Percentiles rank a stretch among this genome's conserved stretches.
Evolutionary conservation across 2,888 invertebrate genomes (phyloP).

Genomic region (Quadriops clusia): DNA sequence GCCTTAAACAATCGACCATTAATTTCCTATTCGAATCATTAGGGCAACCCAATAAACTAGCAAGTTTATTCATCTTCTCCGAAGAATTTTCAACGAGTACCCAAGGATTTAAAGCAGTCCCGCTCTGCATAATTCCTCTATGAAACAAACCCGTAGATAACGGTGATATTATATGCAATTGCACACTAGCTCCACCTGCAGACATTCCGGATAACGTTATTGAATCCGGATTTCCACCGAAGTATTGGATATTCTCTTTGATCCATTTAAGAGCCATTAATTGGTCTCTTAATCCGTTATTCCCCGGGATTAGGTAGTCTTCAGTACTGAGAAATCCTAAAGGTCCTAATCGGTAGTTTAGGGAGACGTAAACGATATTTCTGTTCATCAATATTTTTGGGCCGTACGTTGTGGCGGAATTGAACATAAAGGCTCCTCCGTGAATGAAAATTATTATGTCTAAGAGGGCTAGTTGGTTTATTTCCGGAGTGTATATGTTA

Average conservation of each 20-base stretch:
- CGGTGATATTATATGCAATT: conserved; percentile 57
- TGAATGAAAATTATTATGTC: conserved; percentile 57
- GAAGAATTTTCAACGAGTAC: conserved; percentile 44
- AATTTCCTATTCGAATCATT: conserved; percentile 37
- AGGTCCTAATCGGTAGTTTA: conserved; percentile 62
- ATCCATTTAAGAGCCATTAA: conserved; percentile 58
- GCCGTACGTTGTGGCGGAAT: conserved; percentile 42
- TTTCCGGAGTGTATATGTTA: conserved; percentile 48
- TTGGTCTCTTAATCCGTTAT: conserved; percentile 66
- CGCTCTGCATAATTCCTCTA: conserved; percentile 58
- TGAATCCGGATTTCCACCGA: conserved; percentile 59
- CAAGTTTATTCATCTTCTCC: conserved; percentile 50
- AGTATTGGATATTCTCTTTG: conserved; percentile 52
- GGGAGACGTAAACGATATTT: conserved; percentile 52
- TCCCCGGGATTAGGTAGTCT: conserved; percentile 55
- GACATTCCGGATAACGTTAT: conserved; percentile 59
- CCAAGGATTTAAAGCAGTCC: conserved; percentile 50
- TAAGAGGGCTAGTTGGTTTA: conserved; percentile 8
- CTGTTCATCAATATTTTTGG: conserved; percentile 49
- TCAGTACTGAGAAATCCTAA: conserved; percentile 66
- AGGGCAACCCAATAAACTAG: conserved; percentile 51
- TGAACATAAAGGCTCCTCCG: conserved; percentile 60
- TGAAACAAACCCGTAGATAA: conserved; percentile 50
- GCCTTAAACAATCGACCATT: conserved; percentile 54
- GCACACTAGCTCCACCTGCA: conserved; percentile 63